A percentile compares a stretch with the other conserved stretches of the same genome.
These are phyloP conservation scores for Xestia sexstrigata DNA, from an alignment of 2,888 invertebrate genomes.

Conservation along the genomic window DNA sequence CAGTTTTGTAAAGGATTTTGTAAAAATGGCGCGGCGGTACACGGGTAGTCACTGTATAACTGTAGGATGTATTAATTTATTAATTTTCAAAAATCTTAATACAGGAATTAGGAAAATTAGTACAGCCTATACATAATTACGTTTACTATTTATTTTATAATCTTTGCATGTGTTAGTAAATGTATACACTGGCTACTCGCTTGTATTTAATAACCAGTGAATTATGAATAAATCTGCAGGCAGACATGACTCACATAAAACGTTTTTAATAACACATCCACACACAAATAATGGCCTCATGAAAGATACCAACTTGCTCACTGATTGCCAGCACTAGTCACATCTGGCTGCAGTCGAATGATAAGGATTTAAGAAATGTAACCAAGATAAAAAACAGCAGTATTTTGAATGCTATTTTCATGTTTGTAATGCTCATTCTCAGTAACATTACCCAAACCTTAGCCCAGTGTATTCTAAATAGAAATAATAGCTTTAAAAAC, in stretches of 20 bases:
- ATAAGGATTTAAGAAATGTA: slow-evolving; percentile 34
- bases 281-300: neutral
- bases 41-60: slow-evolving; percentile 27
- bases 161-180: slow-evolving; percentile 11
- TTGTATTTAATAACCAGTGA: slow-evolving; percentile 8
- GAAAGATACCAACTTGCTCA: neutral
- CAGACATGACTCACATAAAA: slow-evolving; percentile 27
- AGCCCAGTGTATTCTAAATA: slow-evolving; percentile 15
- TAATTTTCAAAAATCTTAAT: too few species aligned
- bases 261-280: neutral
- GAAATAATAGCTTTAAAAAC: slow-evolving; percentile 37
- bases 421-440: slow-evolving; percentile 18
- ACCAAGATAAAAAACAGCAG: slow-evolving; percentile 13
- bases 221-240: slow-evolving; percentile 11
- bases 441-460: slow-evolving; percentile 32
- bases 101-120: neutral
- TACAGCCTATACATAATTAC: neutral
- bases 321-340: neutral
- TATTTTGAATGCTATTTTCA: slow-evolving; percentile 6
- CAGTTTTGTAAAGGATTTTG: slow-evolving; percentile 26
- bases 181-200: slow-evolving; percentile 27
- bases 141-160: neutral
- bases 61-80: neutral
- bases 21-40: slow-evolving; percentile 46
- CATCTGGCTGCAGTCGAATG: slow-evolving; percentile 19